Evolutionary conservation across 2,797 vertebrate species (phyloP).

Genomic region (Argyrosomus regius): DNA sequence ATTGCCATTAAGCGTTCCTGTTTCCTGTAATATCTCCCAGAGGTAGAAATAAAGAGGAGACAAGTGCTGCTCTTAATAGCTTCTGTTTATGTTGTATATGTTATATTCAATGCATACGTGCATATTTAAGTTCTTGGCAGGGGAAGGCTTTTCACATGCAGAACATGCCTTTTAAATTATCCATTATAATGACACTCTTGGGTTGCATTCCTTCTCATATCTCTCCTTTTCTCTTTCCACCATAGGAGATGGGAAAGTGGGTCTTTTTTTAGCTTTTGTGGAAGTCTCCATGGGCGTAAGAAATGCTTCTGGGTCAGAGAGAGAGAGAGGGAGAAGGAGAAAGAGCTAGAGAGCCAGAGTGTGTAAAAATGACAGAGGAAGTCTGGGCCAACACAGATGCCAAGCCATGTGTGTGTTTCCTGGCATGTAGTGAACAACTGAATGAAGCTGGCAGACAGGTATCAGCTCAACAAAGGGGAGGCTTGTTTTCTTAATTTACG

Average conservation of each 20-base stretch:
- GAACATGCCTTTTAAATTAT: constrained; percentile 72
- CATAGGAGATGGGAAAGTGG: constrained; percentile 68
- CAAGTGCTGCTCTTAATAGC: constrained; percentile 37
- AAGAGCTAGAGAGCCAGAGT: constrained; percentile 27
- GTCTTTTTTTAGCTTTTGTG: constrained; percentile 78
- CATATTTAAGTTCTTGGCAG: constrained; percentile 43
- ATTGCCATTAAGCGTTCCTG: constrained; percentile 19
- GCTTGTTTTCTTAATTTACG: constrained; percentile 63
- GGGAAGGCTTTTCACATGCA: constrained; percentile 39
- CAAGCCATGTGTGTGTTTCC: constrained; percentile 52
- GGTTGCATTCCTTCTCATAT: constrained; percentile 52
- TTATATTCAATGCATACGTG: constrained; percentile 43
- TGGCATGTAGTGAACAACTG: constrained; percentile 43
- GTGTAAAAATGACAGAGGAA: constrained; percentile 54
- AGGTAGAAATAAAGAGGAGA: constrained; percentile 32
- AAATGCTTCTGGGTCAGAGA: constrained; percentile 80
- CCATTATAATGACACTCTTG: constrained; percentile 71
- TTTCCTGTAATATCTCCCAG: constrained; percentile 30
- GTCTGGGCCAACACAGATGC: constrained; percentile 62
- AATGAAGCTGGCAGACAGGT: constrained; percentile 69
- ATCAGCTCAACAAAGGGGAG: constrained; percentile 69
- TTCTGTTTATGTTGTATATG: constrained; percentile 47
- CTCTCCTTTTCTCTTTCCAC: constrained; percentile 55
- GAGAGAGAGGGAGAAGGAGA: constrained; percentile 18
- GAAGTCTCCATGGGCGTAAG: constrained; percentile 73